Base-by-base conservation (phyloP, 2,797 vertebrate genomes). In the Florisuga fusca region DNA sequence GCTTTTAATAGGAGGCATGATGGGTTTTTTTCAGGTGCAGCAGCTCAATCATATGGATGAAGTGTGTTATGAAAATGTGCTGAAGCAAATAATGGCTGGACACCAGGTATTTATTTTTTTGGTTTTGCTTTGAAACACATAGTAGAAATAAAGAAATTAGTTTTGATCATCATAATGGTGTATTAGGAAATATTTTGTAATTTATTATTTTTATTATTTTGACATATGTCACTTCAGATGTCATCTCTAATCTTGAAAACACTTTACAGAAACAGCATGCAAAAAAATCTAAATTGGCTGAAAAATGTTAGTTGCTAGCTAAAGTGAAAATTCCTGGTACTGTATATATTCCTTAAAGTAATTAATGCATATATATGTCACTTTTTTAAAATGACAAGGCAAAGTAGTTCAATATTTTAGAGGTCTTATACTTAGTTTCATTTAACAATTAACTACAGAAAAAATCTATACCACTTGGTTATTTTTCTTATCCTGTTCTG, bases 11-110 rank as follows among this genome's bases (percentile, higher is more conserved):
- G 33, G 34, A 11, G 25, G 9, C n/a, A 14, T 43, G 26, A 8
- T 83, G 13, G 13, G 85, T 80, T 14, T 51, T 90, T 87, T 96
- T 45, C 86, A 99, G 99, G 98, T 99, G 61, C 99, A 99, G 68
- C 99, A 99, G 89, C 97, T 99, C 58, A 99, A 98, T 96, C 99
- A 99, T 96, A 99, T 98, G 98, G 99, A 99, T 89, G 99, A 99
- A 94, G 98, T 99, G 46, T 99, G 99, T 92, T 99, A 99, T 67
- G 98, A 99, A 94, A 99, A 98, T 92, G 99, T 99, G 63, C 95
- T 99, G 97, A 98, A 98, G 75, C 99, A 99, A 98, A 98, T 99
- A 73, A 99, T 98, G 98, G 98, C 98, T 75, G 99, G 99, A 74
- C 98, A 99, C 94, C 99, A 99, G 99, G 99, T 99, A 98, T 45